phyloP scores from a whole-genome alignment of 2,113 vertebrate genomes.

The Craseonycteris thonglongyai region DNA sequence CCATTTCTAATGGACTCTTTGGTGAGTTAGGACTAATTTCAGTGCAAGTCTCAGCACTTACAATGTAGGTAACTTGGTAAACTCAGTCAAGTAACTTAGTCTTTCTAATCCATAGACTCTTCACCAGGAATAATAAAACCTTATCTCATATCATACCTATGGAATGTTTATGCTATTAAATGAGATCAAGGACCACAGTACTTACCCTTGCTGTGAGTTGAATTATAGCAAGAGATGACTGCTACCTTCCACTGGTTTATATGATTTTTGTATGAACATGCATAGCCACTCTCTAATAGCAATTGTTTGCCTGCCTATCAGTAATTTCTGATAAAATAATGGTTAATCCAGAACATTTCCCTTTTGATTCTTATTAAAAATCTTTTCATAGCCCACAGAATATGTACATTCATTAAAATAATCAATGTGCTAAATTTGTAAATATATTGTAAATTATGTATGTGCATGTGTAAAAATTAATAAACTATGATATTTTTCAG shows the following conservation, averaged over 20 bases:
- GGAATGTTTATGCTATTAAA: not conserved
- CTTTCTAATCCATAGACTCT: not conserved
- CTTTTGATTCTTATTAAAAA: not conserved
- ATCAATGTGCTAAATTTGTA: not conserved
- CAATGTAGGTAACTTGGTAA: not conserved
- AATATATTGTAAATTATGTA: not conserved
- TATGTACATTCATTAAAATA: not conserved
- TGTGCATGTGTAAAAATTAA: not conserved
- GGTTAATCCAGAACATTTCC: not conserved
- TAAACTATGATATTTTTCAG: not conserved
- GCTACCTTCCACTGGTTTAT: not conserved
- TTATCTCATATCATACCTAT: not conserved
- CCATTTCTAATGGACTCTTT: not conserved
- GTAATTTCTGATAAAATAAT: conserved; percentile 5
- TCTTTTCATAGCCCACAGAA: not conserved
- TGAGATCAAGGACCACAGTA: not conserved
- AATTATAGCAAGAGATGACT: not conserved
- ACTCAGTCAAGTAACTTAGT: not conserved
- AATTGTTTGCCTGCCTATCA: not conserved
- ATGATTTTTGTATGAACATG: not conserved
- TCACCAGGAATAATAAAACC: not conserved
- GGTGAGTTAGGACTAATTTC: not conserved
- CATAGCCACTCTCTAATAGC: not conserved
- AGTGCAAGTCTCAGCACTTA: not conserved
- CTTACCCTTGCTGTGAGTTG: not conserved